Base-by-base conservation (phyloP, 2,888 invertebrate species). In the Apoderus coryli region DNA sequence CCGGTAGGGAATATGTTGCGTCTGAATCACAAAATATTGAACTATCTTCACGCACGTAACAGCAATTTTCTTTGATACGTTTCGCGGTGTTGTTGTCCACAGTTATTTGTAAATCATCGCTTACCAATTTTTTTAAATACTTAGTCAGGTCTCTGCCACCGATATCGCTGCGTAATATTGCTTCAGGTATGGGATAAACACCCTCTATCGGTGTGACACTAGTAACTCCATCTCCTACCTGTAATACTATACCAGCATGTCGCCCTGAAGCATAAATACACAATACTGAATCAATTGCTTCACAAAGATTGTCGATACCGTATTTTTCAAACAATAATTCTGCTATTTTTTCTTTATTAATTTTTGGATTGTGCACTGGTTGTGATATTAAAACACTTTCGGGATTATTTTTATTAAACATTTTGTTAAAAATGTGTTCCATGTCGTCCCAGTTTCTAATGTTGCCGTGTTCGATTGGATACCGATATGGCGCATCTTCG, bases 281-380 rank as follows among this genome's bases (percentile, higher is more conserved):
- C 14, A 41, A 30, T n/a, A 39, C 38, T 5, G 39, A 27, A 22
- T 36, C 36, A 6, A 39, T 26, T 31, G 34, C 40, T 25, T 37
- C 34, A 15, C 39, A 39, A 7, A 38, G 14, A 2, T 34, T 36
- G 11, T 36, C 36, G 19, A 33, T 29, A 9, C 38, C 23, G 11
- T 38, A 42, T 22, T 39, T 35, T 34, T 41, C 41, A 33, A 41
- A 41, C 14, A 39, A 10, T 6, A 42, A 35, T 27, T 42, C 38
- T 2, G 38, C 38, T 2, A 39, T 30, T 34, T 39, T 42, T 22
- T 42, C 40, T 6, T 32, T 38, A n/a, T 39, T 33, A 22, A 26
- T 22, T 33, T 37, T 41, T 2, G 38, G 33, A 29, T 34, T 36
- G 22, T 36, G 33, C 7, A 32, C 28, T 2, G 33, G 29, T 22